Evolutionary conservation across 2,888 invertebrate species (phyloP), one percentile per base, ranked within the genome.

Genomic region (Dioctria rufipes): DNA sequence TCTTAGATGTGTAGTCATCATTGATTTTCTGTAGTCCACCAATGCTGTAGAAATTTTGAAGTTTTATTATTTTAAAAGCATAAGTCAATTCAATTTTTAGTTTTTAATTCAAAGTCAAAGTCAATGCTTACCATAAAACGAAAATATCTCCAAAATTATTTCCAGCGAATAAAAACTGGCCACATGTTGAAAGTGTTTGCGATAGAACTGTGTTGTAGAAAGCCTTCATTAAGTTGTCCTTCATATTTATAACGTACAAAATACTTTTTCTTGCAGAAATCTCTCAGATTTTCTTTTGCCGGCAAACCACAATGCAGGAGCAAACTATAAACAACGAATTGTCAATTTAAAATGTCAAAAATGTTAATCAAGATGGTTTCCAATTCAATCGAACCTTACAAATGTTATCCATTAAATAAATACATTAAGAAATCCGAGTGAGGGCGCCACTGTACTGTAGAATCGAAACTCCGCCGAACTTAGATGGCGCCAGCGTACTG

Each of bases 101-200:
- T n/a, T n/a, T n/a, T n/a, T n/a, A n/a, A n/a, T n/a, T n/a, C n/a
- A n/a, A n/a, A n/a, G n/a, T n/a, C n/a, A n/a, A n/a, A n/a, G n/a
- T n/a, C n/a, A n/a, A n/a, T n/a, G 81, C 93, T 92, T 89, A 96
- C 96, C 94, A 94, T 88, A 93, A 96, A 78, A 96, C 90, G 46
- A 95, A 95, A 78, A 97, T 91, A 86, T 94, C 93, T 4, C 97
- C 96, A 87, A 94, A 96, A 85, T 94, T 94, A 89, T 95, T 96
- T 25, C 95, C 96, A 83, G 94, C 94, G 80, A 94, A 91, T 78
- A 97, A 91, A 89, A 93, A 96, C 87, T 94, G 93, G 5, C 96
- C 95, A 87, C 95, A 95, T 0, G 94, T 93, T 0, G 97, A 96
- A 88, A 95, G 94, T 2, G 94, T 91, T 89, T 97, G 96, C 43